phyloP scores from a whole-genome alignment of 2,888 invertebrate species.

The Drosophila greeni region DNA sequence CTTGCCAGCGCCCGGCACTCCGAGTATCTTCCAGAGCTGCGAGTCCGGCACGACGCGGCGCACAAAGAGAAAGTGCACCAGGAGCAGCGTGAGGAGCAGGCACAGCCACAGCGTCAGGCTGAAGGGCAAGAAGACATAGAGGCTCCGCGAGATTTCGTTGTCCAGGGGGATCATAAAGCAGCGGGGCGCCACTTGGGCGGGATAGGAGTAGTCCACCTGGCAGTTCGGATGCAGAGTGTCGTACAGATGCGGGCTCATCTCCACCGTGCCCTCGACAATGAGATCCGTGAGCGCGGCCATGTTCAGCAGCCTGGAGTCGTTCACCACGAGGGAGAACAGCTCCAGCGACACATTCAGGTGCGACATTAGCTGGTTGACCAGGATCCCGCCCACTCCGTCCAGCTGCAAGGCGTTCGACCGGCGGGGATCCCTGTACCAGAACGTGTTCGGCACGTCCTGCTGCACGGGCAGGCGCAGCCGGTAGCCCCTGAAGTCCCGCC shows the following conservation, averaged over 20 bases:
- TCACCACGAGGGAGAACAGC: conserved; percentile 46
- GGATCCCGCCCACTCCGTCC: conserved; percentile 54
- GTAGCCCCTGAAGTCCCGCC: conserved; percentile 48
- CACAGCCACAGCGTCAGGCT: conserved; percentile 44
- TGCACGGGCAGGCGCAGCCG: conserved; percentile 60
- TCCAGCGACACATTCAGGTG: conserved; percentile 53
- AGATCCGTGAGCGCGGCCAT: conserved; percentile 42
- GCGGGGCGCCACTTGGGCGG: conserved; percentile 44
- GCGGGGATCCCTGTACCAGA: conserved; percentile 41
- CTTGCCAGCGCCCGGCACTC: conserved; percentile 40
- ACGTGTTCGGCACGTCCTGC: conserved; percentile 57
- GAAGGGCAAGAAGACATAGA: conserved; percentile 52
- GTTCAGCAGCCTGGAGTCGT: conserved; percentile 52
- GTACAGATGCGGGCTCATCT: conserved; percentile 60
- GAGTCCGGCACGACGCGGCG: neutral
- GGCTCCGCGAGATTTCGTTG: conserved; percentile 39
- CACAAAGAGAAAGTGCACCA: conserved; percentile 17
- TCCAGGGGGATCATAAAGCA: conserved; percentile 59
- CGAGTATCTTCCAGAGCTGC: conserved; percentile 43
- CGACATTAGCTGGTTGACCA: conserved; percentile 53
- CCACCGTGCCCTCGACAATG: conserved; percentile 30
- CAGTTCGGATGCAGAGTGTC: conserved; percentile 42
- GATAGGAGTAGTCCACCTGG: conserved; percentile 60
- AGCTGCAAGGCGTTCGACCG: conserved; percentile 10
- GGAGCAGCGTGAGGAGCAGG: conserved; percentile 10